Percentiles rank a stretch among this genome's conserved stretches.
Conservation (phyloP, 2,888 invertebrate genomes). For the Aromia moschata region DNA sequence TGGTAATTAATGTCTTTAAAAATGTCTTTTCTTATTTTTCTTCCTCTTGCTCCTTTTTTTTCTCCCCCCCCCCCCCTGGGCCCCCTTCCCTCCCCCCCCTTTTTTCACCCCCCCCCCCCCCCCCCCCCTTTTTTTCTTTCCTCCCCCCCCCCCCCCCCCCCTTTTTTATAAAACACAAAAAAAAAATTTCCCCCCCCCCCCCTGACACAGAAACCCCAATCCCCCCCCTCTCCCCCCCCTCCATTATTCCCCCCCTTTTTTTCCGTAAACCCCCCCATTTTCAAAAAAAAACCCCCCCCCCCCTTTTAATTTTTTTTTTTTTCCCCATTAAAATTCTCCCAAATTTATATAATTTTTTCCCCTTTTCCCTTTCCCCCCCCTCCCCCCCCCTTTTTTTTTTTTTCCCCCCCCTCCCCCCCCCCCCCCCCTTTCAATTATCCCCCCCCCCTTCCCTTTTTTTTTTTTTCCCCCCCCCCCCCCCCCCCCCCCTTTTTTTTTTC, state of each 20-base stretch:
- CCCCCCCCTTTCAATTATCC: not conserved
- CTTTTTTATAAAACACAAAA: too few species aligned
- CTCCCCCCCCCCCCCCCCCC: too few species aligned
- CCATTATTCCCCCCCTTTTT: not conserved
- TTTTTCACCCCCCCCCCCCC: not conserved
- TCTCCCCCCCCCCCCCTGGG: not conserved
- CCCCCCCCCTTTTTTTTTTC: conserved; percentile 13
- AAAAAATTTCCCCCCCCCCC: too few species aligned
- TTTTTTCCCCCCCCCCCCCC: not conserved
- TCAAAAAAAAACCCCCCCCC: too few species aligned
- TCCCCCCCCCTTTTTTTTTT: conserved; percentile 13
- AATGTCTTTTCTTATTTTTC: not conserved
- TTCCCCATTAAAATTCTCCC: too few species aligned
- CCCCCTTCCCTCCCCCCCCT: too few species aligned
- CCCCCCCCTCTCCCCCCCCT: not conserved
- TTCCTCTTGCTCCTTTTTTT: not conserved
- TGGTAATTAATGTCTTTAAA: too few species aligned
- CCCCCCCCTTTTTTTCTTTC: too few species aligned
- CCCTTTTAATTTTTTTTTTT: too few species aligned
- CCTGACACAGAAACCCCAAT: too few species aligned
- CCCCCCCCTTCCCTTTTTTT: not conserved
- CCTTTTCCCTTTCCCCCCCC: conserved; percentile 7
- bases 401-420: not conserved
- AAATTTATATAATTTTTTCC: too few species aligned
- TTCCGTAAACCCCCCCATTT: not conserved